Evolutionary conservation across 2,797 vertebrate genomes (phyloP), one percentile per base, ranked within the genome.

Genomic region (Sarcophilus harrisii): DNA sequence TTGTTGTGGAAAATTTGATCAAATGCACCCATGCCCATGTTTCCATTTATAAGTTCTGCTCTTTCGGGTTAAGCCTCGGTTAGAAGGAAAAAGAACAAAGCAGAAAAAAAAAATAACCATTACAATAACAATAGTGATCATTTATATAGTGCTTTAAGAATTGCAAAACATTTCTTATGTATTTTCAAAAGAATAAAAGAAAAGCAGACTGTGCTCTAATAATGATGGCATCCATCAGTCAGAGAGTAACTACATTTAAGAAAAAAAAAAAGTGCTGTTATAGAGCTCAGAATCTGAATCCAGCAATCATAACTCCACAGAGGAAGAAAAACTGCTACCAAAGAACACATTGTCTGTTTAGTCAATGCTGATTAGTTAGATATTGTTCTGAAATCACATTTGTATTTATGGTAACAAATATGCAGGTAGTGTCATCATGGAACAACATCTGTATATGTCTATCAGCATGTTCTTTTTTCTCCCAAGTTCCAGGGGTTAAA

Each of bases 271-370:
- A 91, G 30, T 21, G 0, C 60, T 62, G 60, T 49, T 38, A 58
- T 66, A 1, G 32, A 24, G 45, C 94, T 93, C 94, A 91, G 92
- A 87, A n/a, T 30, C 90, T 0, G 4, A 29, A 92, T 96, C 94
- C 96, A 49, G n/a, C 8, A 6, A 13, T 3, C 97, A 52, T 58
- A 91, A 96, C 5, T 55, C 73, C 54, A 21, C 62, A 90, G 96
- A 96, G 92, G 93, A 95, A 94, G 92, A 12, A 21, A 89, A 91
- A 38, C 29, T 38, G 57, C 73, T 49, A 45, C 66, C n/a, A 93
- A 49, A 96, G 94, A 91, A 93, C 89, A 60, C 10, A 0, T 11
- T 30, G 0, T 60, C 11, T 11, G 0, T 30, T 2, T 30, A 30
- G 59, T 60, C 29, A 13, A 30, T 12, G 29, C 6, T 60, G 62